These are phyloP conservation scores for Chloroceryle inda DNA, from an alignment of 2,797 vertebrate species.

Conservation along the genomic window DNA sequence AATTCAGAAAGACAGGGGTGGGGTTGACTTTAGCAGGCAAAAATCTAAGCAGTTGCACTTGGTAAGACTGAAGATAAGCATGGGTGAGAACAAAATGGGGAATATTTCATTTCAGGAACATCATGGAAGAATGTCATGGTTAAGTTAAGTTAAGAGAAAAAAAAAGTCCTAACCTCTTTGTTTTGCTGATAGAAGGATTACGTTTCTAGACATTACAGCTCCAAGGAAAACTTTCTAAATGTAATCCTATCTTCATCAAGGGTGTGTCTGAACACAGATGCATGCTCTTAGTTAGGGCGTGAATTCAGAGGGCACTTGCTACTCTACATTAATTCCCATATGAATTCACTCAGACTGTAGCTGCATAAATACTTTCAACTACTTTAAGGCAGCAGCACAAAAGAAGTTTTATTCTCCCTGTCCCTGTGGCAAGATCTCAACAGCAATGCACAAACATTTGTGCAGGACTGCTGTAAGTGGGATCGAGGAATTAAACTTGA, in stretches of 20 bases:
- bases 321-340: neutral
- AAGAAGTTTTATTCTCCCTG: neutral
- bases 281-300: neutral
- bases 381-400: neutral
- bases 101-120: neutral
- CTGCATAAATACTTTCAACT: neutral
- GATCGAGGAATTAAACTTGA: neutral
- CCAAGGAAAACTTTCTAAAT: conserved; percentile 1
- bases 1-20: neutral
- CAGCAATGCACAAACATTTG: neutral
- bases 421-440: neutral
- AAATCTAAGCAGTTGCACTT: neutral
- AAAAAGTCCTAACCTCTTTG: neutral
- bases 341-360: neutral
- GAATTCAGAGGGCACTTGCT: neutral
- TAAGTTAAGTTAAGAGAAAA: neutral
- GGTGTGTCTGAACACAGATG: neutral
- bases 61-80: neutral
- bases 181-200: neutral
- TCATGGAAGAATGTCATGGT: neutral
- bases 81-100: neutral
- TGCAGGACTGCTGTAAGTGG: neutral
- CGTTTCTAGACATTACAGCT: conserved; percentile 2
- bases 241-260: neutral
- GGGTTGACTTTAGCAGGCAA: conserved; percentile 5